Evolutionary conservation across 2,113 vertebrate species (phyloP), one percentile per base, ranked within the genome.

Genomic region (Nestor notabilis): DNA sequence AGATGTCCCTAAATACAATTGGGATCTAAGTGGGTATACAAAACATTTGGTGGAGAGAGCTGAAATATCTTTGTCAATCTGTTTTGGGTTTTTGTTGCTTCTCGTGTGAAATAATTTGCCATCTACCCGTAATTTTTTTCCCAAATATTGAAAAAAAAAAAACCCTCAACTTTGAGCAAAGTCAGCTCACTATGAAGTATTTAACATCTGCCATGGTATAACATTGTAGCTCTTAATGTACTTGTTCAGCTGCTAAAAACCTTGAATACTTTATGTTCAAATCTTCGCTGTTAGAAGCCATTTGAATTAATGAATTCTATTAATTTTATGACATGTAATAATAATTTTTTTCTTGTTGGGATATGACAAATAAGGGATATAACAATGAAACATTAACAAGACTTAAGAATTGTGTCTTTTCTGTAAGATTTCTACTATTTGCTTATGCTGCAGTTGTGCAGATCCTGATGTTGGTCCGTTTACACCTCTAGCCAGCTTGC

Each of bases 11-110:
- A 63, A 83, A 31, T 60, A 85, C 88, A 87, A 10, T n/a, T 63
- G 65, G 60, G 80, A 55, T 77, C 47, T 86, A 64, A 87, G 91
- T 83, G 82, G 41, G 8, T 70, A 46, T 41, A 65, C 47, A 72
- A 49, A 90, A 58, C 69, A 75, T 92, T 92, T 94, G 92, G 68
- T 92, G 49, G 55, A 53, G 53, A 65, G 76, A 70, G 5, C 60
- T 75, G 72, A 92, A 93, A 91, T 95, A 81, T 49, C 69, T 91
- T n/a, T 84, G 64, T 68, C 85, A 87, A 49, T 71, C 87, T 92
- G 92, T 17, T 84, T 90, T 28, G 27, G 7, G 6, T 20, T 81
- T 90, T 69, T 72, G 53, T 90, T 93, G 56, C 66, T 80, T 72
- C 58, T 69, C 63, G 3, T 56, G 33, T 65, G 8, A 61, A 77